Evolutionary conservation across 2,113 vertebrate genomes (phyloP).

Genomic region (Chelonoidis abingdonii): DNA sequence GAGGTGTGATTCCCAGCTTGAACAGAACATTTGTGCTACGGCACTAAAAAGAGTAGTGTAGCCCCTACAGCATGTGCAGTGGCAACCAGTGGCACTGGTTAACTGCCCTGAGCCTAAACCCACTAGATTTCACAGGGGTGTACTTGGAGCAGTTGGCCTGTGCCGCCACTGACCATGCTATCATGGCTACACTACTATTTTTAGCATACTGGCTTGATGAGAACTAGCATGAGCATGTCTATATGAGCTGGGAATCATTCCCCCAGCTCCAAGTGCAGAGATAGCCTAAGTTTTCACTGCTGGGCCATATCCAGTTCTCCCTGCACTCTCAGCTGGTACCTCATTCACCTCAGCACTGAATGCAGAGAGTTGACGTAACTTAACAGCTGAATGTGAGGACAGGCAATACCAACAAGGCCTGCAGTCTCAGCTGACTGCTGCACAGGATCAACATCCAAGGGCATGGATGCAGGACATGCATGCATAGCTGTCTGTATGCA

Average conservation of each 20-base stretch:
- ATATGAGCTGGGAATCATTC: background rate
- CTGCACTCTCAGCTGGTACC: background rate
- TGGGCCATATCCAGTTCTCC: background rate
- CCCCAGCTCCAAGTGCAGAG: background rate
- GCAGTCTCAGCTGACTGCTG: background rate
- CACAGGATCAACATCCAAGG: background rate
- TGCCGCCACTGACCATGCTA: background rate
- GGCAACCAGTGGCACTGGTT: background rate
- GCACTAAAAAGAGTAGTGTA: background rate
- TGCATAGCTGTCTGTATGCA: too few species aligned
- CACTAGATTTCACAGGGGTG: background rate
- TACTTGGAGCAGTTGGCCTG: background rate
- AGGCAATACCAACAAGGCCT: background rate
- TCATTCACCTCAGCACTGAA: background rate
- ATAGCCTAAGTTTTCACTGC: background rate
- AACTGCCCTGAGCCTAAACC: background rate
- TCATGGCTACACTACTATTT: background rate
- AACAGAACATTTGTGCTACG: too few species aligned
- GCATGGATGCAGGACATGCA: rapidly evolving
- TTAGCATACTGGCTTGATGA: background rate
- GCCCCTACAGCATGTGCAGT: background rate
- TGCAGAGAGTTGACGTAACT: background rate
- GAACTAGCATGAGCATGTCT: too few species aligned
- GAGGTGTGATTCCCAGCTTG: too few species aligned
- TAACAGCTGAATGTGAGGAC: background rate